These are phyloP conservation scores for Rhodeus uyekii DNA, from an alignment of 2,797 vertebrate genomes.

Conservation along the genomic window DNA sequence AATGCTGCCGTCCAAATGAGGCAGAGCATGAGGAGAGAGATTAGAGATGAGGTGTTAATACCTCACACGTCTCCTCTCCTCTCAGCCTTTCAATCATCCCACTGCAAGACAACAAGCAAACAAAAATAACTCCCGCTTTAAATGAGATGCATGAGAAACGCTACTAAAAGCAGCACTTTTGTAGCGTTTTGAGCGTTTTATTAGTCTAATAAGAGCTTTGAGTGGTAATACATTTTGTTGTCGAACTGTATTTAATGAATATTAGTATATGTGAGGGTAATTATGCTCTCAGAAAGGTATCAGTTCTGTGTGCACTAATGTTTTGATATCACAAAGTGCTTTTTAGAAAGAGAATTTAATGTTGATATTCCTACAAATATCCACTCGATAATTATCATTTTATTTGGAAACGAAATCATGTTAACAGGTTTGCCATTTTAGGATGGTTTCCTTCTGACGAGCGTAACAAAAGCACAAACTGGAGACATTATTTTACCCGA, in stretches of 20 bases:
- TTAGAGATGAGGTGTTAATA: slow-evolving; percentile 68
- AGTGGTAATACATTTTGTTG: not conserved
- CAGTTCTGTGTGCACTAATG: not conserved
- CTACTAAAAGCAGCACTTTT: not conserved
- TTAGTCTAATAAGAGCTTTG: not conserved
- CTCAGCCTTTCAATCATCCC: slow-evolving; percentile 5
- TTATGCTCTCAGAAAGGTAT: not conserved
- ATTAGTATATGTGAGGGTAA: not conserved
- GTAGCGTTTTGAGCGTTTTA: not conserved
- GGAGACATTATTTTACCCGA: not conserved
- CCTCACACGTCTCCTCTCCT: slow-evolving; percentile 48
- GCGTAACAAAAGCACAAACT: not conserved
- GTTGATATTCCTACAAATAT: not conserved
- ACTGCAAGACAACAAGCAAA: slow-evolving; percentile 5
- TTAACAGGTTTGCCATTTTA: not conserved
- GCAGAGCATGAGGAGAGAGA: slow-evolving; percentile 73
- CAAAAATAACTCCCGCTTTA: not conserved
- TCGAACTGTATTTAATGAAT: not conserved
- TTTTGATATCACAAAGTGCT: not conserved
- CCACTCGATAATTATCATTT: not conserved
- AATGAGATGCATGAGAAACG: not conserved
- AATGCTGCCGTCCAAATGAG: slow-evolving; percentile 71
- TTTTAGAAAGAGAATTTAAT: not conserved
- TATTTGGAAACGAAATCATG: not conserved
- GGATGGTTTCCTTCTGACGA: not conserved